Evolutionary conservation across 2,113 vertebrate genomes (phyloP).

Genomic region (Pheucticus melanocephalus): DNA sequence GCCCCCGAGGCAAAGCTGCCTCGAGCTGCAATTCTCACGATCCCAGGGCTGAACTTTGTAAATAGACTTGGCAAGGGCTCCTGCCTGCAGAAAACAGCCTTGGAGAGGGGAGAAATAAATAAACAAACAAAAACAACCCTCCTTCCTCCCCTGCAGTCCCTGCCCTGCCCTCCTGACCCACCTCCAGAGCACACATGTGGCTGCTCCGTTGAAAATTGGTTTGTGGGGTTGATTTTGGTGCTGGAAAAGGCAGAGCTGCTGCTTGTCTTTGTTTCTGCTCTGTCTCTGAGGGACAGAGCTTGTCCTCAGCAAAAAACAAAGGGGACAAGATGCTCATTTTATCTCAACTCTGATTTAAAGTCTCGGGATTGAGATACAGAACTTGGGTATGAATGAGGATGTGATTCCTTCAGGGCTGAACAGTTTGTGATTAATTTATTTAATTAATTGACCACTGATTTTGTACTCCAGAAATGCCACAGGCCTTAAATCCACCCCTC

Average conservation of each 20-base stretch:
- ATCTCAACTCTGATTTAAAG: neutral
- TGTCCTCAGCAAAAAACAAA: neutral
- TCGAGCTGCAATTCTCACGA: constrained; percentile 64
- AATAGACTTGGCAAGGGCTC: constrained; percentile 67
- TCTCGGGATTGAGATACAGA: neutral
- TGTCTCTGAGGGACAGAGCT: neutral
- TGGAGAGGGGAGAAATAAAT: neutral
- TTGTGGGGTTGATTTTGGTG: neutral
- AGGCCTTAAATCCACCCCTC: neutral
- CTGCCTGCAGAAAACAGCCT: constrained; percentile 50
- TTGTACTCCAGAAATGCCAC: neutral
- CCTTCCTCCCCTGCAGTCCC: neutral
- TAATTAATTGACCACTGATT: neutral
- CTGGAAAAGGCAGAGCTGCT: neutral
- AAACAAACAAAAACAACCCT: neutral
- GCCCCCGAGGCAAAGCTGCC: neutral
- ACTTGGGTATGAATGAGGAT: neutral
- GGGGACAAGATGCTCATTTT: neutral
- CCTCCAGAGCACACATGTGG: neutral
- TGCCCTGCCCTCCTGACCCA: neutral
- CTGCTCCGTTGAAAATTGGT: neutral
- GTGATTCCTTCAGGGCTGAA: neutral
- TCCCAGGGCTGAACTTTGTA: constrained; percentile 68
- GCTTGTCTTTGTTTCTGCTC: neutral
- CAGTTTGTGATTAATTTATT: neutral